Conservation (phyloP, 1,140 invertebrate species). For the Rhyzopertha dominica region DNA sequence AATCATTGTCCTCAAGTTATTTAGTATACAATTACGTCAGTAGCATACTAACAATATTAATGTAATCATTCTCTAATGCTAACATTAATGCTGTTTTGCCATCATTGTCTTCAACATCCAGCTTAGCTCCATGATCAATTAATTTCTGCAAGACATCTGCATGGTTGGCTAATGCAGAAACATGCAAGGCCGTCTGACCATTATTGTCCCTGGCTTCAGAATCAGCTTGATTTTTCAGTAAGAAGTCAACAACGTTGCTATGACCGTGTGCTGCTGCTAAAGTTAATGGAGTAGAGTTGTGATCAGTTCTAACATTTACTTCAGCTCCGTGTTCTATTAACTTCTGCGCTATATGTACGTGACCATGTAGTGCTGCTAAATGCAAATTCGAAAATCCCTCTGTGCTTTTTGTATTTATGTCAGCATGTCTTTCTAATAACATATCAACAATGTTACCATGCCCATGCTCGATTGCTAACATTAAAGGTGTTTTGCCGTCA, state of each 20-base stretch:
- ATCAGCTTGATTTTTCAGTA: slow-evolving; percentile 21
- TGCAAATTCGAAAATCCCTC: neutral
- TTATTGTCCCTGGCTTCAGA: slow-evolving; percentile 19
- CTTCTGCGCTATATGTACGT: neutral
- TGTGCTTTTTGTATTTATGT: slow-evolving; percentile 7
- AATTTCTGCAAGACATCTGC: slow-evolving; percentile 53
- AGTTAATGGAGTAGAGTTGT: slow-evolving; percentile 21
- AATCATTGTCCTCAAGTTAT: too few relatives aligned
- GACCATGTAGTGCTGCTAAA: neutral
- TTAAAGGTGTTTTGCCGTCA: slow-evolving; percentile 21
- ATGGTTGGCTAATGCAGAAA: slow-evolving; percentile 55
- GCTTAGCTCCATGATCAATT: slow-evolving; percentile 8
- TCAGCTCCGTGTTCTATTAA: slow-evolving; percentile 15
- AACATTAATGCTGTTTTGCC: slow-evolving; percentile 47
- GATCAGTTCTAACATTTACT: slow-evolving; percentile 4
- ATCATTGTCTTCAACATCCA: slow-evolving; percentile 17
- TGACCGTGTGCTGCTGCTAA: slow-evolving; percentile 72
- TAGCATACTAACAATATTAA: slow-evolving; percentile 43
- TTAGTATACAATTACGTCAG: too few relatives aligned
- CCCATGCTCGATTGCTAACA: slow-evolving; percentile 19
- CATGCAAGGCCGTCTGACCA: slow-evolving; percentile 24
- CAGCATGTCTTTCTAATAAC: slow-evolving; percentile 13
- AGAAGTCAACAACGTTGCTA: slow-evolving; percentile 47
- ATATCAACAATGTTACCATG: slow-evolving; percentile 11
- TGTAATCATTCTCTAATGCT: slow-evolving; percentile 49